phyloP scores from a whole-genome alignment of 2,797 vertebrate genomes.

The Falco concolor region DNA sequence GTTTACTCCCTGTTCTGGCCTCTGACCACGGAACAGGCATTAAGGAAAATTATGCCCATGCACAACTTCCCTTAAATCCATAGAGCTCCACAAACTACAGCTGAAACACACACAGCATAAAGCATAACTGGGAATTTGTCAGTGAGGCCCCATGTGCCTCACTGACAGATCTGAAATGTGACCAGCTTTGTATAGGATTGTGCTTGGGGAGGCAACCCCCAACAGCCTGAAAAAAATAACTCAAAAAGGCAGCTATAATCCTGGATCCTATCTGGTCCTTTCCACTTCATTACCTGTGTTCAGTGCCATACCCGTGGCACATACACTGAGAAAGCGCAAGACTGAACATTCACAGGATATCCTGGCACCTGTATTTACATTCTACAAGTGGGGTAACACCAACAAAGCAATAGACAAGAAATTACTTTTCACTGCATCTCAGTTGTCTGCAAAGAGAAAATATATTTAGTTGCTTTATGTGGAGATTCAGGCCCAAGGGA shows the following conservation, averaged over 20 bases:
- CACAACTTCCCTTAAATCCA: background rate
- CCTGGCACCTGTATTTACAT: background rate
- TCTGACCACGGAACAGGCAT: background rate
- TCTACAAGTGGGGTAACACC: background rate
- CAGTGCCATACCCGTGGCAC: background rate
- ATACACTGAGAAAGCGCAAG: background rate
- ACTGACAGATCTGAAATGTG: background rate
- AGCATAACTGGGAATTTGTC: background rate
- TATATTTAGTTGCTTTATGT: background rate
- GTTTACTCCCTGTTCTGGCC: background rate
- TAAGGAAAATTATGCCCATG: background rate
- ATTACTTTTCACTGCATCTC: background rate
- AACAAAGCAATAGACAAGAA: background rate
- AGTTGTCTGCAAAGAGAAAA: background rate
- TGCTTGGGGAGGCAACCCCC: background rate
- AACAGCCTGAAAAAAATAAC: background rate
- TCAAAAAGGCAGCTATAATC: background rate
- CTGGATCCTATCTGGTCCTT: background rate
- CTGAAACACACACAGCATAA: background rate
- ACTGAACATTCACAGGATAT: background rate
- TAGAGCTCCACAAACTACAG: background rate
- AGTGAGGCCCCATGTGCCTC: background rate
- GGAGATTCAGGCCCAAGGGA: background rate
- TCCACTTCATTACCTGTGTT: background rate
- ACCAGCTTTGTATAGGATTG: background rate